These are phyloP conservation scores for Dermolepida albohirtum DNA, from an alignment of 2,888 invertebrate genomes.

Conservation along the genomic window DNA sequence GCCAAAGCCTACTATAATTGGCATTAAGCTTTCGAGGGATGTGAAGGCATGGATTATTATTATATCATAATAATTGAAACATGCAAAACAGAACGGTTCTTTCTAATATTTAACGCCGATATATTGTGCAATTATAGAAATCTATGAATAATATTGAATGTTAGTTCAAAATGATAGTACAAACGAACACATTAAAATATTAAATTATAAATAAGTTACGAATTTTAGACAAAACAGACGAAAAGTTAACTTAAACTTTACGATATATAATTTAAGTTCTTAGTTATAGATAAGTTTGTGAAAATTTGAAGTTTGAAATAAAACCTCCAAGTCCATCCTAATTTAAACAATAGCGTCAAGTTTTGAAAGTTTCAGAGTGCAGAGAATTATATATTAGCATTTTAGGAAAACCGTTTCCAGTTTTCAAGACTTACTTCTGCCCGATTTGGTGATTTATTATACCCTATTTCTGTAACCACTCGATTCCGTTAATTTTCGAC, in stretches of 20 bases:
- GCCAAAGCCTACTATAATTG: too few relatives aligned
- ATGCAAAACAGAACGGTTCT: too few relatives aligned
- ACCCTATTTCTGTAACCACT: slow-evolving; percentile 37
- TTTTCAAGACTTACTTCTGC: slow-evolving; percentile 44
- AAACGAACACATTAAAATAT: slow-evolving; percentile 7
- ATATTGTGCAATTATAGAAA: too few relatives aligned
- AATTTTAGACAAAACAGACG: slow-evolving; percentile 13
- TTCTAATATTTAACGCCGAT: too few relatives aligned
- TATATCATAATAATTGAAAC: too few relatives aligned
- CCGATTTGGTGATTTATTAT: slow-evolving; percentile 44
- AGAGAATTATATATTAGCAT: slow-evolving; percentile 48
- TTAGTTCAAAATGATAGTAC: too few relatives aligned
- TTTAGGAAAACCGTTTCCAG: slow-evolving; percentile 46
- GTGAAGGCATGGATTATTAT: too few relatives aligned
- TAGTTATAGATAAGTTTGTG: slow-evolving; percentile 41
- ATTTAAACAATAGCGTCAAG: slow-evolving; percentile 46
- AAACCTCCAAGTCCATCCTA: slow-evolving; percentile 46
- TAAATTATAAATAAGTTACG: slow-evolving; percentile 5
- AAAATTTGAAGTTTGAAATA: slow-evolving; percentile 45
- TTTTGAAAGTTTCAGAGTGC: slow-evolving; percentile 45
- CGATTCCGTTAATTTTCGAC: slow-evolving; percentile 42
- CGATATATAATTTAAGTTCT: slow-evolving; percentile 39
- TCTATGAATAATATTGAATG: too few relatives aligned
- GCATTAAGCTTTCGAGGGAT: too few relatives aligned
- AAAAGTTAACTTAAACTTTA: slow-evolving; percentile 18